These are phyloP conservation scores for Malacoctenus gilli DNA, from an alignment of 2,797 vertebrate species.

Conservation along the genomic window DNA sequence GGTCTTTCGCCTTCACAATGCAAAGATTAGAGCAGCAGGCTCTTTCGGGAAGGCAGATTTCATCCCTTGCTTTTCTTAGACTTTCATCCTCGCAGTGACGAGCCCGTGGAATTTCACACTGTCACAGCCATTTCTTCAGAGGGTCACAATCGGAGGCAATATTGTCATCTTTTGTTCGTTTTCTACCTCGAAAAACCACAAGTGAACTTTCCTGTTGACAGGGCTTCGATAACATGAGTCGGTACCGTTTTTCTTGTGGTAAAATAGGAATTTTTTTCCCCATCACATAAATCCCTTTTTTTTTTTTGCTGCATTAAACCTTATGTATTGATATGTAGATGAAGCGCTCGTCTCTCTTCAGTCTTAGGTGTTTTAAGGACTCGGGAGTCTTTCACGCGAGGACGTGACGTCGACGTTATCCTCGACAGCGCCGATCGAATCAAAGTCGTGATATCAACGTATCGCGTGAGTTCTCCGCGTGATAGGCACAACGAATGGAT, in stretches of 20 bases:
- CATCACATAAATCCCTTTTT: too few species aligned
- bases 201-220: slow-evolving; percentile 27
- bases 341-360: too few species aligned
- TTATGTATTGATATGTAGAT: too few species aligned
- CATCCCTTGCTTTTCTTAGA: slow-evolving; percentile 80
- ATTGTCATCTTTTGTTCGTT: slow-evolving; percentile 40
- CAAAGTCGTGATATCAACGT: slow-evolving; percentile 59
- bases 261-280: too few species aligned
- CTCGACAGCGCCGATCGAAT: slow-evolving; percentile 70
- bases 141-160: slow-evolving; percentile 63
- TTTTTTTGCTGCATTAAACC: too few species aligned
- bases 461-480: slow-evolving; percentile 53
- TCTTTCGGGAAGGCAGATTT: slow-evolving; percentile 79
- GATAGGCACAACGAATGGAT: slow-evolving; percentile 74
- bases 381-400: too few species aligned
- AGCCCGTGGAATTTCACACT: slow-evolving; percentile 82
- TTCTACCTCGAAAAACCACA: slow-evolving; percentile 49
- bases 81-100: slow-evolving; percentile 78
- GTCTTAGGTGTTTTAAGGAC: too few species aligned
- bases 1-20: slow-evolving; percentile 81
- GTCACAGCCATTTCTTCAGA: slow-evolving; percentile 79
- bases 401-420: slow-evolving; percentile 44
- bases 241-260: slow-evolving; percentile 19
- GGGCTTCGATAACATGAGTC: slow-evolving; percentile 42
- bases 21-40: slow-evolving; percentile 80